Evolutionary conservation across 2,888 invertebrate species (phyloP), one percentile per base, ranked within the genome.

Genomic region (Apodemia duryi): DNA sequence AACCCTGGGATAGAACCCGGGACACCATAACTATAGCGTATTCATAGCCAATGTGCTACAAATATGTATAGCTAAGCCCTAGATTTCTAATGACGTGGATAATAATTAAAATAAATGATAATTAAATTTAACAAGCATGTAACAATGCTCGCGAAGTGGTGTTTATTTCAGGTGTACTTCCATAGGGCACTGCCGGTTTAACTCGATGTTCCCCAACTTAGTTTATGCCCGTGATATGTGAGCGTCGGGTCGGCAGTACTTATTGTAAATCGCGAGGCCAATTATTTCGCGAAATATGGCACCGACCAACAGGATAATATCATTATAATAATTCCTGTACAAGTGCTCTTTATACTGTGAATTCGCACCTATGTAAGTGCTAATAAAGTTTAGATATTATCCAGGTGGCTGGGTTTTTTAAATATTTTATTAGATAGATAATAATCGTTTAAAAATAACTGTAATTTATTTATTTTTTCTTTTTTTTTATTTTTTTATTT

Each of bases 241-340:
- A 63, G 66, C 41, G 62, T 21, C 54, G 66, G 70, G 69, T 68
- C 69, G 69, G 64, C 71, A 73, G 73, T 74, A 78, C 74, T 80
- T 78, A 80, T 66, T 73, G 75, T 81, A 78, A 78, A 80, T 81
- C 79, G 71, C 65, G 63, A 68, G 69, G 75, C 79, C 81, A 82
- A 82, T 82, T 82, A 82, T 80, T 77, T 75, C 72, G 71, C 73
- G 75, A 77, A 76, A 75, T 79, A 81, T 78, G 72, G 74, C 73
- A 68, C 67, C 69, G 69, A 66, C 67, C 63, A 64, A 66, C 68
- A 63, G 68, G 68, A 71, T 71, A 71, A 70, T 70, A 70, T 65
- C 68, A 71, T 70, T 67, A 68, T 69, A 71, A 72, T 73, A 73
- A 70, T 70, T 73, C 70, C 69, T 70, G 67, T 64, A 68, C 69